A percentile compares a stretch with the other conserved stretches of the same genome.
Conservation (phyloP, 2,113 vertebrate species). For the Phycodurus eques region DNA sequence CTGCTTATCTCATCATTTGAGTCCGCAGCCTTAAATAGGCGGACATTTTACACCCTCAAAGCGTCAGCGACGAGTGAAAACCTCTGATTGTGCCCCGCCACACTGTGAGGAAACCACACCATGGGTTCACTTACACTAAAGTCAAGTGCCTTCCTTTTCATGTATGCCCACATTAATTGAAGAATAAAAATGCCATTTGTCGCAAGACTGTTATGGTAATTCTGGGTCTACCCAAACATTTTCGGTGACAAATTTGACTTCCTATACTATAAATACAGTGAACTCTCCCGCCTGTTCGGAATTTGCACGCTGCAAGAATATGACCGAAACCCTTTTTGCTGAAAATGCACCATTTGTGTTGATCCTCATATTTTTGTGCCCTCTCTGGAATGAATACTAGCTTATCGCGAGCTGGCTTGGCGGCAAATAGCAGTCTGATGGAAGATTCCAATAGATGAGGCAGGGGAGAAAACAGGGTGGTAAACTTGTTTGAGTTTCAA, state of each 20-base stretch:
- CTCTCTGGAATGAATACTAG: too few species aligned
- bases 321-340: not conserved
- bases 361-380: too few species aligned
- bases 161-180: not conserved
- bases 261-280: not conserved
- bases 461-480: not conserved
- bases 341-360: not conserved
- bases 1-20: not conserved
- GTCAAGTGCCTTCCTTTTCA: not conserved
- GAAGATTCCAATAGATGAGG: too few species aligned
- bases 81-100: not conserved
- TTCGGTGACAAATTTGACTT: not conserved
- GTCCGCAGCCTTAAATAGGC: not conserved
- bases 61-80: not conserved
- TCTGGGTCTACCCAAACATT: not conserved
- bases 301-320: not conserved
- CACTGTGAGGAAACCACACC: not conserved
- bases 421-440: too few species aligned
- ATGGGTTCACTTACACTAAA: not conserved
- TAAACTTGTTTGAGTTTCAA: not conserved
- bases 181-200: not conserved
- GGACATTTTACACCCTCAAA: not conserved
- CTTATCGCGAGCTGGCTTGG: too few species aligned
- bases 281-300: not conserved
- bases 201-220: not conserved